Percentiles rank a stretch among this genome's conserved stretches.
Conservation (phyloP, 37 sponge, comb jelly and placozoan species). For the Diacarnus erythraeanus region DNA sequence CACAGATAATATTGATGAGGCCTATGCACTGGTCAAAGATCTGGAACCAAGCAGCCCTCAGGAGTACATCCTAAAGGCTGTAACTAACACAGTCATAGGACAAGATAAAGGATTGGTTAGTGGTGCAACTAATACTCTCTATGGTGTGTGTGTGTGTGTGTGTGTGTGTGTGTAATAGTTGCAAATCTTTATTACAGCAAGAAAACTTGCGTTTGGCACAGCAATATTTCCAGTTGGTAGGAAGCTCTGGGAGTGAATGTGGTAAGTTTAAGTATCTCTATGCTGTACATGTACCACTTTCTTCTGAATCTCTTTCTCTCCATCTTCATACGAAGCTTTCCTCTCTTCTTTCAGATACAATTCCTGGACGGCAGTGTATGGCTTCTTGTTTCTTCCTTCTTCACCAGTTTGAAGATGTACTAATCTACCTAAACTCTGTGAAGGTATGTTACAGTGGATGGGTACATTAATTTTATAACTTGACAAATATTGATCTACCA, state of each 20-base stretch:
- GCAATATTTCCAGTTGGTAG: conserved; percentile 98
- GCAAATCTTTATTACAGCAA: conserved; percentile 39
- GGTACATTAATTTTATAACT: background rate
- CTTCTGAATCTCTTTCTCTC: background rate
- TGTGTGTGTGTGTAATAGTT: background rate
- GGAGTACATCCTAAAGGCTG: conserved; percentile 98
- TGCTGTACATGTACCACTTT: background rate
- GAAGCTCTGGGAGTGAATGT: conserved; percentile 96
- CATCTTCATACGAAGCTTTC: background rate
- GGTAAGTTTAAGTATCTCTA: conserved; percentile 42
- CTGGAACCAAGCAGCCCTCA: conserved; percentile 92
- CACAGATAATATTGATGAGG: conserved; percentile 81
- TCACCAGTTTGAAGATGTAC: conserved; percentile 94
- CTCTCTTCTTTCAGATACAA: conserved; percentile 72
- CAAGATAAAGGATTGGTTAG: conserved; percentile 90
- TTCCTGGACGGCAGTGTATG: conserved; percentile 98
- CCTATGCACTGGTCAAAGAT: conserved; percentile 93
- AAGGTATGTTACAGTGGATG: too few species aligned
- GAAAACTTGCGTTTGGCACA: conserved; percentile 92
- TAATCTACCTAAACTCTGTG: conserved; percentile 95
- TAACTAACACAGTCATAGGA: conserved; percentile 88
- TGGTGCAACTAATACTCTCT: too few species aligned
- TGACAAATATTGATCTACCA: background rate
- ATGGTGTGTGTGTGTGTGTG: too few species aligned
- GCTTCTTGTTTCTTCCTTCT: conserved; percentile 97